These are phyloP conservation scores for Lasiurus borealis DNA, from an alignment of 2,113 vertebrate species.

Conservation along the genomic window DNA sequence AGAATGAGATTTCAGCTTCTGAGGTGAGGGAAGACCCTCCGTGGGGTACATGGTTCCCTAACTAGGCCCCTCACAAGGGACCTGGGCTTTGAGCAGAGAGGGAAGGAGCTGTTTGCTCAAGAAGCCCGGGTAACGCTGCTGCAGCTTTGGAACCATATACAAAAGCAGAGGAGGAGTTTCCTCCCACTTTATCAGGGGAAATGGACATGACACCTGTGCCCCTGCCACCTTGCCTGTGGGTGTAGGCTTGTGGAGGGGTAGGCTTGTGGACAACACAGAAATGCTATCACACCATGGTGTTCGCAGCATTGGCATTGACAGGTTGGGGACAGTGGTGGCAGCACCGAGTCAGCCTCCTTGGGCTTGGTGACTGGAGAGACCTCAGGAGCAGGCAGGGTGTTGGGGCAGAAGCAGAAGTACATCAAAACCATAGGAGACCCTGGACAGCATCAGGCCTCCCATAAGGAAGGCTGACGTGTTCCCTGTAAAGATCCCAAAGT, in stretches of 20 bases:
- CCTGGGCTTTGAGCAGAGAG: not conserved
- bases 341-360: not conserved
- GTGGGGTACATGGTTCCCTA: not conserved
- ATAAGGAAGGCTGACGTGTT: not conserved
- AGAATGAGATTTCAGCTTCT: fast-evolving
- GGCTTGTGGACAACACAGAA: not conserved
- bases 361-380: not conserved
- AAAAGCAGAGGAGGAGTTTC: not conserved
- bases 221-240: fast-evolving
- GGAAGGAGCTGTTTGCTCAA: not conserved
- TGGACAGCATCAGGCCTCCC: fast-evolving
- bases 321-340: fast-evolving
- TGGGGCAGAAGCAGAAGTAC: not conserved
- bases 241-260: too few relatives aligned
- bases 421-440: not conserved
- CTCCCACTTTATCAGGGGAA: not conserved
- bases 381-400: fast-evolving
- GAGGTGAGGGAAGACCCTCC: not conserved
- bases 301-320: fast-evolving
- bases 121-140: not conserved
- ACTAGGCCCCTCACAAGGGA: not conserved
- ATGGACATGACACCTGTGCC: not conserved
- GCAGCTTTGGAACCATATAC: not conserved
- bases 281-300: fast-evolving
- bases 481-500: not conserved